Conservation (phyloP, 2,888 invertebrate genomes). For the Mermis nigrescens region DNA sequence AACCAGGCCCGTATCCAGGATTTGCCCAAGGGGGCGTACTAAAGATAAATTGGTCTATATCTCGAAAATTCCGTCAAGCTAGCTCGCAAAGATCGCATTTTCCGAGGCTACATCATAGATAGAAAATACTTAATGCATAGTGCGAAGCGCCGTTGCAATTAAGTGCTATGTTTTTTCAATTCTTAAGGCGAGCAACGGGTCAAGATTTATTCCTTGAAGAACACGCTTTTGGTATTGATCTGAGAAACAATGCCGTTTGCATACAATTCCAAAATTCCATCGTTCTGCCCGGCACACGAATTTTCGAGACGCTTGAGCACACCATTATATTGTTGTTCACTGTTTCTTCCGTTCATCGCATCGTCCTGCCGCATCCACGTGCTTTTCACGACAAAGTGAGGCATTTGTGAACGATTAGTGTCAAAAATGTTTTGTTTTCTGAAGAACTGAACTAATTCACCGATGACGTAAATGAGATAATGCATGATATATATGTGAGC, state of each 20-base stretch:
- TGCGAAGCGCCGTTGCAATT: too few species aligned
- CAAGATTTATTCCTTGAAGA: background rate
- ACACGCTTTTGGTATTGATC: background rate
- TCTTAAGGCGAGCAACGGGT: background rate
- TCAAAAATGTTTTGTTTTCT: background rate
- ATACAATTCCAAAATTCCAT: background rate
- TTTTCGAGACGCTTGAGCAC: background rate
- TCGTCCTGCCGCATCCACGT: background rate
- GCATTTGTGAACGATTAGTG: too few species aligned
- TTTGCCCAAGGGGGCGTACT: too few species aligned
- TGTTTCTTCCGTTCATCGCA: background rate
- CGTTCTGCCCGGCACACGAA: background rate
- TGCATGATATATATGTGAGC: too few species aligned
- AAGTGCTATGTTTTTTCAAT: too few species aligned
- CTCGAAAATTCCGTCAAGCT: too few species aligned
- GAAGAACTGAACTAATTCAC: background rate
- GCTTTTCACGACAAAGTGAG: background rate
- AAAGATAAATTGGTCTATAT: too few species aligned
- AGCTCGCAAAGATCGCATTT: too few species aligned
- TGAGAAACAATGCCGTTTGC: background rate
- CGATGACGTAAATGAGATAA: background rate
- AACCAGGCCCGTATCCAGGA: too few species aligned
- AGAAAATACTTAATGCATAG: too few species aligned
- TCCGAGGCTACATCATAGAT: too few species aligned
- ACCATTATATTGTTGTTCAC: background rate